These are phyloP conservation scores for Griposia aprilina DNA, from an alignment of 2,888 invertebrate species.

Conservation along the genomic window DNA sequence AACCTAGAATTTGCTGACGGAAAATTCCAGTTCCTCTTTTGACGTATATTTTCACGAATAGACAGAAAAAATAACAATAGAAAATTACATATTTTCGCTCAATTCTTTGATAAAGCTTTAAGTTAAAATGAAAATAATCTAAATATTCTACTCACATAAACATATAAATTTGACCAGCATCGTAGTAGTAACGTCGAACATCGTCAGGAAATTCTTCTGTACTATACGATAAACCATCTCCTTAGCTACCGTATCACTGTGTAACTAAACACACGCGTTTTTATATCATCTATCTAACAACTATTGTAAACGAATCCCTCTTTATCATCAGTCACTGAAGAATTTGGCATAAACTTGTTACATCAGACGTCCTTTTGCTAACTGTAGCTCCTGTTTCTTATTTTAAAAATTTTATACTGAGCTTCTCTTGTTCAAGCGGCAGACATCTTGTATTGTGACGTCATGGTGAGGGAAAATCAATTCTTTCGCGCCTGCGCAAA, in stretches of 20 bases:
- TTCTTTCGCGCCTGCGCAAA: constrained; percentile 84
- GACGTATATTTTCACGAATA: constrained; percentile 1
- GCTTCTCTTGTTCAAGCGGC: constrained; percentile 75
- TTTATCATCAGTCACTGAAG: constrained; percentile 69
- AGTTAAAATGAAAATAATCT: constrained; percentile 31
- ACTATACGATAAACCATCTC: constrained; percentile 77
- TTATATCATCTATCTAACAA: constrained; percentile 72
- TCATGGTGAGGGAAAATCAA: constrained; percentile 85
- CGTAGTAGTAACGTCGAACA: constrained; percentile 74
- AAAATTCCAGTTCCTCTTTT: neutral
- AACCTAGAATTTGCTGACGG: constrained; percentile 13
- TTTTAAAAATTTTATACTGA: constrained; percentile 85
- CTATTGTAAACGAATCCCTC: constrained; percentile 57
- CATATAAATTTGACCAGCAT: constrained; percentile 80
- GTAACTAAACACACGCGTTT: constrained; percentile 69
- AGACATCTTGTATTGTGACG: constrained; percentile 86
- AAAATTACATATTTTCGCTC: neutral
- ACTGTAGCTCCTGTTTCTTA: constrained; percentile 73
- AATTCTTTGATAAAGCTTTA: neutral
- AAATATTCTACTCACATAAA: constrained; percentile 82
- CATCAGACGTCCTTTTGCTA: constrained; percentile 77
- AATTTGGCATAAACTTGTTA: constrained; percentile 73
- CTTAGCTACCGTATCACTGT: constrained; percentile 78
- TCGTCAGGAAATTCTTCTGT: constrained; percentile 75
- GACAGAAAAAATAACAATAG: constrained; percentile 45